A percentile compares a stretch with the other conserved stretches of the same genome.
Evolutionary conservation across 2,888 invertebrate genomes (phyloP).

Genomic region (Diplolepis rosae): DNA sequence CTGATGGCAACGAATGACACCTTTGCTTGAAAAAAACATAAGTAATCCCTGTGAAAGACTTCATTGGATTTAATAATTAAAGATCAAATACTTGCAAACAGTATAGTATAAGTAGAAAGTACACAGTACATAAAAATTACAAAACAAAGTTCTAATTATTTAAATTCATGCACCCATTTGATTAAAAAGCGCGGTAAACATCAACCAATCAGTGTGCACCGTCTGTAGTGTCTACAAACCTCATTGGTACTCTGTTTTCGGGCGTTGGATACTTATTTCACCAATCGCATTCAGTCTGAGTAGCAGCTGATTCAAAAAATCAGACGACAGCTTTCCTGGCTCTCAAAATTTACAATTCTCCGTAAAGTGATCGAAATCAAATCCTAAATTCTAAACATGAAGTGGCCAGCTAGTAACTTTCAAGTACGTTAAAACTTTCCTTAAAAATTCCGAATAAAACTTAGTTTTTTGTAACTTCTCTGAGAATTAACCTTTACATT

Average conservation of each 20-base stretch:
- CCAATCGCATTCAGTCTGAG: not conserved
- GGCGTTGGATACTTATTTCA: not conserved
- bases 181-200: not conserved
- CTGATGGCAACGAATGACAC: too few relatives aligned
- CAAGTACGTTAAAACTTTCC: not conserved
- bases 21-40: too few relatives aligned
- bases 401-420: not conserved
- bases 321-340: too few relatives aligned
- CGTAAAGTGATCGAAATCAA: not conserved
- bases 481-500: slow-evolving; percentile 19
- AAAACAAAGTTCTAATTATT: too few relatives aligned
- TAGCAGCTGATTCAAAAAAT: not conserved
- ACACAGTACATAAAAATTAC: too few relatives aligned
- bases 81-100: too few relatives aligned
- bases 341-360: not conserved
- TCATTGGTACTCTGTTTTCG: slow-evolving; percentile 2
- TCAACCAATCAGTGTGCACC: not conserved
- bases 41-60: too few relatives aligned
- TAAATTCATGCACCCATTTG: too few relatives aligned
- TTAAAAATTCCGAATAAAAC: not conserved
- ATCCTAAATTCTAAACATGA: not conserved
- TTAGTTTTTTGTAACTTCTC: not conserved
- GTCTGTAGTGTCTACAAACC: not conserved
- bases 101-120: too few relatives aligned
- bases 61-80: too few relatives aligned